These are phyloP conservation scores for Drosophila elegans DNA, from an alignment of 1,140 invertebrate species.

Conservation along the genomic window DNA sequence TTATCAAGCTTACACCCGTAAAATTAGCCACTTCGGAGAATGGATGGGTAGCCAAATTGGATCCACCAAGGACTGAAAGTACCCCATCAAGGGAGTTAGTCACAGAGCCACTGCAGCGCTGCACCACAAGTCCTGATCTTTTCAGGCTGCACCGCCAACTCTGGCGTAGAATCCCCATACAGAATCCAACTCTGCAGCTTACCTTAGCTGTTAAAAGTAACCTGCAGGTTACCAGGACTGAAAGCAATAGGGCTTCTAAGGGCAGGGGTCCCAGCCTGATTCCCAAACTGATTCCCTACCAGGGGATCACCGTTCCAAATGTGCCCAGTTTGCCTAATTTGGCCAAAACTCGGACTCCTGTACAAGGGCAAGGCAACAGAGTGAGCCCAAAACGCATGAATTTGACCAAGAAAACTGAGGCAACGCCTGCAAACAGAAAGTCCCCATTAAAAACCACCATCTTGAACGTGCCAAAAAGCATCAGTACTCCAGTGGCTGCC, in stretches of 20 bases:
- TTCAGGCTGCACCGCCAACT: not conserved
- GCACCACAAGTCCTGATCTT: slow-evolving; percentile 3
- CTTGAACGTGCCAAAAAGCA: slow-evolving; percentile 2
- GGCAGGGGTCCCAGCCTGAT: not conserved
- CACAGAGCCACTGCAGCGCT: not conserved
- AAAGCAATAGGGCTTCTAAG: not conserved
- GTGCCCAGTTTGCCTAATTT: not conserved
- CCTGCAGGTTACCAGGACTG: not conserved
- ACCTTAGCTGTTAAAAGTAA: not conserved
- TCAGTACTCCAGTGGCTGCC: not conserved
- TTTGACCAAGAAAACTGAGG: not conserved
- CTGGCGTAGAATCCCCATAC: not conserved
- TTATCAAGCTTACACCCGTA: not conserved
- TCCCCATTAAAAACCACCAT: not conserved
- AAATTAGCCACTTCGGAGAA: not conserved
- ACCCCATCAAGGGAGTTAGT: not conserved
- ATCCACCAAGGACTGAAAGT: not conserved
- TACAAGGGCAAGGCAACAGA: slow-evolving; percentile 1
- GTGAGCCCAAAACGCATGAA: slow-evolving; percentile 5
- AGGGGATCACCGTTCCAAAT: not conserved
- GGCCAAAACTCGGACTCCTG: not conserved
- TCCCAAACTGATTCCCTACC: not conserved
- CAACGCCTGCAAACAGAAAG: not conserved
- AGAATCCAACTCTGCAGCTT: not conserved
- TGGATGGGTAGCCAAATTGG: slow-evolving; percentile 1